Percentiles rank a stretch among this genome's conserved stretches.
phyloP scores from a whole-genome alignment of 2,113 vertebrate species.

The Tragelaphus strepsiceros region DNA sequence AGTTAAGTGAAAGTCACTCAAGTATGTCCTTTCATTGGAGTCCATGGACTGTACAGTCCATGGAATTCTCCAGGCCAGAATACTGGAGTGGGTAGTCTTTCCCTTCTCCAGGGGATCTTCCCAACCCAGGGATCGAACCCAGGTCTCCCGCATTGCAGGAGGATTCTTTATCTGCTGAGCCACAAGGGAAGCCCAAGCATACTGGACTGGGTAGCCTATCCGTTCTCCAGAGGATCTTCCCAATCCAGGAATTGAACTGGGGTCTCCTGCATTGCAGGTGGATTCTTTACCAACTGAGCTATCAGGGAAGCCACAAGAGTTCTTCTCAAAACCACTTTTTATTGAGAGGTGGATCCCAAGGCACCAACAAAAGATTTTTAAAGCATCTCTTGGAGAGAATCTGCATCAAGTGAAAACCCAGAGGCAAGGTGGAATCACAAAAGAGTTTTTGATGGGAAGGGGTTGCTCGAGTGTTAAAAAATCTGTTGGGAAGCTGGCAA shows the following conservation, averaged over 20 bases:
- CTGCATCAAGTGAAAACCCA: neutral
- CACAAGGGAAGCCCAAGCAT: neutral
- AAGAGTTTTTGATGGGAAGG: neutral
- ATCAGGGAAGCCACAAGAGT: neutral
- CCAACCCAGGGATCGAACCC: neutral
- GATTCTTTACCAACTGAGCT: neutral
- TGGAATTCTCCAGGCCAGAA: neutral
- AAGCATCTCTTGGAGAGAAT: neutral
- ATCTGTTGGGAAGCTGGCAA: neutral
- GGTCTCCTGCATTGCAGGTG: neutral
- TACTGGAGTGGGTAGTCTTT: neutral
- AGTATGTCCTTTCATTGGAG: neutral
- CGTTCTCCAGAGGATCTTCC: neutral
- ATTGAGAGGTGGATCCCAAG: neutral
- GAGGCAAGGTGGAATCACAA: neutral
- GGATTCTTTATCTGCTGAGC: neutral
- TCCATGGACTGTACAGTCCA: neutral
- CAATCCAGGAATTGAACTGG: neutral
- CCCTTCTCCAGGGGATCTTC: neutral
- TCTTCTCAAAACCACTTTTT: neutral
- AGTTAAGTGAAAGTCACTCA: neutral
- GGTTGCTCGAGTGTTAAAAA: neutral
- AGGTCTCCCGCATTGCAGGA: accelerated
- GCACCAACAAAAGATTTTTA: neutral
- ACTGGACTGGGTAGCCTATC: neutral